These are phyloP conservation scores for Eulemur albifrons DNA, from an alignment of 2,797 vertebrate species.

Conservation along the genomic window DNA sequence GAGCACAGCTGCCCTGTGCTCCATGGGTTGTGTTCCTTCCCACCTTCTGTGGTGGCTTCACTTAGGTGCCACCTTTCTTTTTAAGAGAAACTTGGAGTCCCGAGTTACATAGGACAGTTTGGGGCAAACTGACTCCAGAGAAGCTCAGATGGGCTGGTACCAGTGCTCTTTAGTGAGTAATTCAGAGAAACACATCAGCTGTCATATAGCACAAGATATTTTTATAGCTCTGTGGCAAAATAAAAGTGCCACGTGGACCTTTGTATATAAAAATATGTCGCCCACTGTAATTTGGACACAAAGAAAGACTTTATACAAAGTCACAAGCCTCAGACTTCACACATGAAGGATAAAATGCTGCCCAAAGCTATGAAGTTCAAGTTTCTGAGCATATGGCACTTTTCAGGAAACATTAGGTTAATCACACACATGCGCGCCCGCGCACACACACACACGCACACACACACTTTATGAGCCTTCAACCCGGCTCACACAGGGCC, in stretches of 20 bases:
- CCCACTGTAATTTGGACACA: background rate
- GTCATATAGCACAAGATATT: background rate
- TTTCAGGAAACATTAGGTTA: background rate
- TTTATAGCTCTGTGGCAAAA: background rate
- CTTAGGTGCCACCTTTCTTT: background rate
- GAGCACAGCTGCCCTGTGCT: fast-evolving
- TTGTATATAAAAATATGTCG: background rate
- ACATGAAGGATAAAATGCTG: background rate
- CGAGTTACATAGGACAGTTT: fast-evolving
- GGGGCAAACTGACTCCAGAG: background rate
- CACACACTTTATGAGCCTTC: fast-evolving
- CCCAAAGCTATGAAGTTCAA: background rate
- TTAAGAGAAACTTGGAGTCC: fast-evolving
- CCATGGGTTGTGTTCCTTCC: background rate
- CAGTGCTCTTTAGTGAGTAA: background rate
- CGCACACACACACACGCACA: fast-evolving
- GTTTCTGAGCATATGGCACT: background rate
- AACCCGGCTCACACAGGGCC: fast-evolving
- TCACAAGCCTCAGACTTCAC: background rate
- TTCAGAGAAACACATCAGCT: background rate
- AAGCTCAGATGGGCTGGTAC: background rate
- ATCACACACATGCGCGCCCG: background rate
- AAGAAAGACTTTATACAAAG: too few species aligned
- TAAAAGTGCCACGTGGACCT: background rate
- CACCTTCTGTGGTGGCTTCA: fast-evolving